Evolutionary conservation across 2,113 vertebrate species (phyloP).

Genomic region (Pangasianodon hypophthalmus): DNA sequence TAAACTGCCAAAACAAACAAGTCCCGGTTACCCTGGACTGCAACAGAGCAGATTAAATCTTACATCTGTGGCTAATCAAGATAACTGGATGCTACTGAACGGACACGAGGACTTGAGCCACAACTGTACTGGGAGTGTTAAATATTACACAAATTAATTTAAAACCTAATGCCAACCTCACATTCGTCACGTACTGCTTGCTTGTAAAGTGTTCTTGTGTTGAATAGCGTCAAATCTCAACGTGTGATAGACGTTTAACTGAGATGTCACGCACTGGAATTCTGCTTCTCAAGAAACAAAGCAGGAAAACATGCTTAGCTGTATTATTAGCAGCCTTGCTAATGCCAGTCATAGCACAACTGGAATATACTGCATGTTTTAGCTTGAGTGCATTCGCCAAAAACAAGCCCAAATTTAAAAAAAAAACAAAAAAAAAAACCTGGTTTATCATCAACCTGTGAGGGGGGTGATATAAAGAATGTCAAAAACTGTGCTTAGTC

Average conservation of each 20-base stretch:
- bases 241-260: conserved; percentile 12
- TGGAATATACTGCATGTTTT: conserved; percentile 33
- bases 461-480: conserved; percentile 34
- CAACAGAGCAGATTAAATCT: background rate
- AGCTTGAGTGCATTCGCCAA: conserved; percentile 46
- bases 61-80: background rate
- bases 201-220: conserved; percentile 2
- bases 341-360: conserved; percentile 14
- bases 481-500: conserved; percentile 31
- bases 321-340: conserved; percentile 53
- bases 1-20: background rate
- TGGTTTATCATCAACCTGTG: conserved; percentile 24
- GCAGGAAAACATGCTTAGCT: conserved; percentile 19
- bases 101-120: background rate
- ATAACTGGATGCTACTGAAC: conserved; percentile 7
- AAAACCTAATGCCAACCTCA: conserved; percentile 45
- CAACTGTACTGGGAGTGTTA: background rate
- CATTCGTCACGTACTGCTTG: conserved; percentile 3
- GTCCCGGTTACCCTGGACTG: conserved; percentile 22
- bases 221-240: background rate
- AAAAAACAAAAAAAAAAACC: conserved; percentile 46
- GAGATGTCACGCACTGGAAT: conserved; percentile 49
- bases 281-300: background rate
- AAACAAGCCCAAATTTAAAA: conserved; percentile 51
- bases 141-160: conserved; percentile 2